Conservation (phyloP, 2,113 vertebrate genomes). For the Columba janthina region DNA sequence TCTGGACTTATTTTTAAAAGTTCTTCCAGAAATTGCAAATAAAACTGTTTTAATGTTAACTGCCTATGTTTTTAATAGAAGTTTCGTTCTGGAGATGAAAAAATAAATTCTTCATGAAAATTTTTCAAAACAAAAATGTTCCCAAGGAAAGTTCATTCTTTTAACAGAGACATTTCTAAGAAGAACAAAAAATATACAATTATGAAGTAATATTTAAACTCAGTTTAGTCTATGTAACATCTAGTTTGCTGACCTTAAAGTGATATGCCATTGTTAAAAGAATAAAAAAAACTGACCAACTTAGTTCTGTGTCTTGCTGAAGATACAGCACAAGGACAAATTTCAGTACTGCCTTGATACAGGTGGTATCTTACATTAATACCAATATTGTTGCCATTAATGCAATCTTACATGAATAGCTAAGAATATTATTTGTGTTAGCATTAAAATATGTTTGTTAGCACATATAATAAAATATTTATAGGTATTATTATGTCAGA, state of each 20-base stretch:
- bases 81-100: neutral
- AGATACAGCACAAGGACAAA: neutral
- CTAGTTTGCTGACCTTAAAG: neutral
- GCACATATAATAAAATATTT: neutral
- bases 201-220: neutral
- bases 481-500: neutral
- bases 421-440: neutral
- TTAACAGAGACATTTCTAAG: neutral
- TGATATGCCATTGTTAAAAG: neutral
- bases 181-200: neutral
- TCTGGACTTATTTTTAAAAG: neutral
- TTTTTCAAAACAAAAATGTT: neutral
- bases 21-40: neutral
- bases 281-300: fast-evolving
- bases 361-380: neutral
- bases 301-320: neutral
- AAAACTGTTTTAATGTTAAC: neutral
- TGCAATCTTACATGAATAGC: neutral
- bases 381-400: neutral
- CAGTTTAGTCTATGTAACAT: neutral
- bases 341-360: neutral
- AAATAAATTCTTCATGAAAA: neutral
- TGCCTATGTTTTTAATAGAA: neutral
- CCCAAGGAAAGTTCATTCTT: neutral
- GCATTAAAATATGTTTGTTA: neutral